Base-by-base conservation (phyloP, 2,797 vertebrate genomes). In the Malacoraja senta region DNA sequence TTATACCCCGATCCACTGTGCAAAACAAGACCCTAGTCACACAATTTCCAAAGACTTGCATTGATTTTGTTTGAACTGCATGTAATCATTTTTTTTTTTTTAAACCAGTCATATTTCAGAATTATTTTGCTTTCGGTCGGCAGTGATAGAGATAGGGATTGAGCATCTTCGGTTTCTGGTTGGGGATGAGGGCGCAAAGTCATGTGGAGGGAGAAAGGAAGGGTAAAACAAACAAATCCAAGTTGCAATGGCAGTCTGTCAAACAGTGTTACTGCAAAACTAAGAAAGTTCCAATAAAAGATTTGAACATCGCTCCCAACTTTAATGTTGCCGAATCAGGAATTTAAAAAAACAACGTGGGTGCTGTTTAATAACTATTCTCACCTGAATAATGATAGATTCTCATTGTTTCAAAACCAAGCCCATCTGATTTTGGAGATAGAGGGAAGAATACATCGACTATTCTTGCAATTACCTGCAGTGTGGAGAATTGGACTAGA, bases 21-120 rank as follows among this genome's bases (percentile, higher is more conserved):
- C 84, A 88, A 88, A 78, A 88, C 63, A 68, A 88, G 84, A 88
- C 84, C 84, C 84, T 63, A 88, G 61, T 68, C 84, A 35, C 61
- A 0, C 84, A 88, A 19, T 88, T 88, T 88, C 84, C n/a, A 88
- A 88, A 88, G 84, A 35, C 21, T 32, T 68, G 84, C 61, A 68
- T 68, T 88, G 63, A 88, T 88, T 88, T 65, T 8, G 2, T 83
- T 58, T 58, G 61, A 88, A 88, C 61, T 63, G 83, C 58, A 86
- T 8, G 17, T 35, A 35, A 19, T 17, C 0, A 1, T 74, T 32
- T 65, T 65, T 88, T 32, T 8, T 26, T 65, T 88, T 32, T 8
- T 12, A 29, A 88, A 65, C 84, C 29, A 68, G 63, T 35, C 26
- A 88, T 88, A 32, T 88, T 68, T 88, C n/a, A 68, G 63, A 88